Percentiles rank a stretch among this genome's conserved stretches.
Conservation (phyloP, 2,113 vertebrate genomes). For the Mesembrinibis cayennensis region DNA sequence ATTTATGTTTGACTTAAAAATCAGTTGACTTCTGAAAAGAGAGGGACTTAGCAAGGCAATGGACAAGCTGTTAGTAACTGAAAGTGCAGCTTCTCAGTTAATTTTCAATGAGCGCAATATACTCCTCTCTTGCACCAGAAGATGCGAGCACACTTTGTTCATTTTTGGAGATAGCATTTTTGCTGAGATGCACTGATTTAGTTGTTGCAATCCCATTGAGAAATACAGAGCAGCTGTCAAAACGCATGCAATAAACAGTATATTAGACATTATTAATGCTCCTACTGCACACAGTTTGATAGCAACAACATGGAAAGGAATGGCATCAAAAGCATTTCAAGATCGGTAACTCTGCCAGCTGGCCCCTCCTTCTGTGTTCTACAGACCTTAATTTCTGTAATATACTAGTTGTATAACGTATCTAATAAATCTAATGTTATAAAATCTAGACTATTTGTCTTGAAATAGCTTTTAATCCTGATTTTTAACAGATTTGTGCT, state of each 20-base stretch:
- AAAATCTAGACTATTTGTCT: background rate
- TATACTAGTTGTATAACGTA: accelerated
- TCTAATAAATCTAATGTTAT: background rate
- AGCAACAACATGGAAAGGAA: background rate
- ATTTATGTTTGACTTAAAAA: background rate
- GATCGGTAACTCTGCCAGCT: background rate
- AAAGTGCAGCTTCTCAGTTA: background rate
- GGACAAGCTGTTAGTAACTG: background rate
- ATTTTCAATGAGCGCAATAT: accelerated
- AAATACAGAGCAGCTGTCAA: background rate
- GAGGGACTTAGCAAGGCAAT: background rate
- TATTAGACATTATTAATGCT: background rate
- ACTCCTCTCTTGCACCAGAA: background rate
- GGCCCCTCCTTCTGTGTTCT: background rate
- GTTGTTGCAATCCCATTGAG: background rate
- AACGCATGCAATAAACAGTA: background rate
- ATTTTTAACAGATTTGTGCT: background rate
- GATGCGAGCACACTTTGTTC: accelerated
- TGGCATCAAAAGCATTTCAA: background rate
- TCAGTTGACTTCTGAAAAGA: background rate
- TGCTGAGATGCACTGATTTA: background rate
- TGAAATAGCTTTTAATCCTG: background rate
- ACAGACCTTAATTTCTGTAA: background rate
- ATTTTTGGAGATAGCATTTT: background rate
- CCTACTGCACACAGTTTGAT: background rate